Evolutionary conservation across 2,888 invertebrate genomes (phyloP), one percentile per base, ranked within the genome.

Genomic region (Andricus curvator): DNA sequence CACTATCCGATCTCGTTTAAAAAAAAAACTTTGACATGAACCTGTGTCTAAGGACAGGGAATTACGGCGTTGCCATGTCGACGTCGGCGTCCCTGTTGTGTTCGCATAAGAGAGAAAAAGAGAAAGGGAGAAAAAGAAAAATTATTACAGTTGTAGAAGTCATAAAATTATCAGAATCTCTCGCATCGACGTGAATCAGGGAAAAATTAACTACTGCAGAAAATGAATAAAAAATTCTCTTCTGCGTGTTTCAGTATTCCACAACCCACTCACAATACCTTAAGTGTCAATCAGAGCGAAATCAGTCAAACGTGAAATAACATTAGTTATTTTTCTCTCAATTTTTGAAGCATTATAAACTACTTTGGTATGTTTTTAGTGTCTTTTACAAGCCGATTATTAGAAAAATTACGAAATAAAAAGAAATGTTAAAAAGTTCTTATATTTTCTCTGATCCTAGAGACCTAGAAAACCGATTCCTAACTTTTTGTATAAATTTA

Each of bases 1-100:
- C 51, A 20, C 17, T 70, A 70, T 25, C n/a, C 11, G 29, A 51
- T 29, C 25, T 68, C 15, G 13, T 68, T 65, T 13, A 0, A n/a
- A 44, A 41, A 41, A 48, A 44, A 25, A 70, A 25, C 29, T 29
- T 70, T 51, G 70, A 70, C 70, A 70, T 29, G 4, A 70, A 70
- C 70, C 44, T 51, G 29, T 44, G 68, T 29, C 22, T 48, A 78
- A 80, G 76, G 81, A 77, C 78, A 83, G 85, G 80, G 84, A 78
- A 86, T 80, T 84, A 86, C 88, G 87, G 85, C 89, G 91, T 91
- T 91, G 89, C 91, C 90, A 91, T 89, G 91, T 87, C 89, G 88
- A 90, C 89, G 87, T 79, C 81, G 74, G 74, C 78, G 81, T 85
- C 81, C 80, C 86, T 80, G 85, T 86, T 84, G 84, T 89, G 88